Base-by-base conservation (phyloP, 2,797 vertebrate genomes). In the Vultur gryphus region DNA sequence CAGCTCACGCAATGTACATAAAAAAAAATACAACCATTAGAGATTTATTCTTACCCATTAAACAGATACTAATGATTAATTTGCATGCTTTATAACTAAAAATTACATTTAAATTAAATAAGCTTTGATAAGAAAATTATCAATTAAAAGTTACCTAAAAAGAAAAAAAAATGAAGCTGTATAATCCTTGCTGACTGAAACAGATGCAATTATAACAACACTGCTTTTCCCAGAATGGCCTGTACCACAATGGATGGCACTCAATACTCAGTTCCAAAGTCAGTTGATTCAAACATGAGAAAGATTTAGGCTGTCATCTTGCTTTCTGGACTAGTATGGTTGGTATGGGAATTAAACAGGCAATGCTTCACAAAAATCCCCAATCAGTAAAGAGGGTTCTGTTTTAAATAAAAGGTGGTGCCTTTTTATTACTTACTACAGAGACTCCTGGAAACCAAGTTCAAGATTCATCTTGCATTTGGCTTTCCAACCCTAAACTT, bases 1-100 rank as follows among this genome's bases (percentile, higher is more conserved):
- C 6, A 66, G 19, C 12, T 35, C 11, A 57, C 0, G 0, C 24
- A 77, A 44, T 10, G 28, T 6, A 85, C 1, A 1, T 37, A 39
- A 73, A 73, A 89, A 69, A 8, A 87, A 89, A 64, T 14, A 52
- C 1, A 44, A 70, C 17, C n/a, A 57, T 9, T 57, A 48, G 7
- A 70, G 7, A 48, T 39, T 77, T 87, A 73, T 46, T 88, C 48
- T 52, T 92, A 54, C 5, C 11, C 8, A 21, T 71, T 80, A 52
- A 90, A 89, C 6, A 12, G 9, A 65, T 18, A 78, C 11, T 69
- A 54, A 67, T 29, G 19, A 82, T 39, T 19, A 78, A 57, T 35
- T 43, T 3, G 1, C 6, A 39, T 21, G 9, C 28, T 89, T 77
- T 48, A 29, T 44, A 92, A 75, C 7, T n/a, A 41, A n/a, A 78